Conservation (phyloP, 1,140 invertebrate species). For the Eueides isabella region DNA sequence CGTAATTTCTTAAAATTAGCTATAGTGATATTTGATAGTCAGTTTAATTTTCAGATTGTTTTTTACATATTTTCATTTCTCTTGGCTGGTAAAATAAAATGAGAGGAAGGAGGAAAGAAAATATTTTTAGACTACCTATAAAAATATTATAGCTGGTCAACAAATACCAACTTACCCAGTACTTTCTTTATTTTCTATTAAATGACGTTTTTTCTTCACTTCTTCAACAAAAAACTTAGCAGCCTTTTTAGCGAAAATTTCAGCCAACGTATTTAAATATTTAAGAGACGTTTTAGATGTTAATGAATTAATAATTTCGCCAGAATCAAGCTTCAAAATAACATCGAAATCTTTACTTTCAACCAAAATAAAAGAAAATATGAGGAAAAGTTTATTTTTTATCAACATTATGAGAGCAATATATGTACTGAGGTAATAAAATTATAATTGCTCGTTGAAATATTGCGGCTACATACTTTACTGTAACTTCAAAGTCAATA, state of each 20-base stretch:
- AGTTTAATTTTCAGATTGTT: no score
- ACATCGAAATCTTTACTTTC: conserved; percentile 18
- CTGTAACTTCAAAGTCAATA: conserved; percentile 5
- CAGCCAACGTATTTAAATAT: conserved; percentile 48
- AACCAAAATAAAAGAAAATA: conserved; percentile 14
- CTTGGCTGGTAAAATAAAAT: no score
- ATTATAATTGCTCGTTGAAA: conserved; percentile 9
- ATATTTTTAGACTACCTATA: no score
- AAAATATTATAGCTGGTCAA: no score
- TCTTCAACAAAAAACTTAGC: conserved; percentile 47
- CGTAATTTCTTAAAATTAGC: not conserved
- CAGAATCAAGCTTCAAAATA: conserved; percentile 45
- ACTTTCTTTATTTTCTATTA: not conserved
- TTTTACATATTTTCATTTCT: no score
- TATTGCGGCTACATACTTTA: conserved; percentile 7
- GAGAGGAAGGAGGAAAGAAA: no score
- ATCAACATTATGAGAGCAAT: conserved; percentile 33
- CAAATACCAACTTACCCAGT: conserved; percentile 18
- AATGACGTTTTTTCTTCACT: conserved; percentile 41
- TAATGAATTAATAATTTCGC: conserved; percentile 46
- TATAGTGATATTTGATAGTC: no score
- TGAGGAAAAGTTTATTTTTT: conserved; percentile 39
- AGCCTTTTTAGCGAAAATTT: conserved; percentile 48
- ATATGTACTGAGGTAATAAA: conserved; percentile 12
- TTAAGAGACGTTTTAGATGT: conserved; percentile 40